Percentiles rank a stretch among this genome's conserved stretches.
These are phyloP conservation scores for Heliconius sara DNA, from an alignment of 2,888 invertebrate species.

Conservation along the genomic window DNA sequence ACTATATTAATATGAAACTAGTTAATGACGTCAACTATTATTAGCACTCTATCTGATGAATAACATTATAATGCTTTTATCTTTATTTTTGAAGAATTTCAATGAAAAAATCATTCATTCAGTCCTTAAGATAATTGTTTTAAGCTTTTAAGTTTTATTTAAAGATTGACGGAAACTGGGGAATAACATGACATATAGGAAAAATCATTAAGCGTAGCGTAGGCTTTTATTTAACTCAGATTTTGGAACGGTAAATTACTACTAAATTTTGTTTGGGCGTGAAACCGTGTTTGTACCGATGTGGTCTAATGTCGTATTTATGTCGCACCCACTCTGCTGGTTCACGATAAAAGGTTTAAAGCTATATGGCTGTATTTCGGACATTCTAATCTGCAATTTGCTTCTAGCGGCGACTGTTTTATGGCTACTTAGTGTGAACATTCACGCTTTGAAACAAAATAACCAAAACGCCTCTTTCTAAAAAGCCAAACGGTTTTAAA, in stretches of 20 bases:
- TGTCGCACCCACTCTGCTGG: slow-evolving; percentile 57
- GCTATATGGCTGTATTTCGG: slow-evolving; percentile 58
- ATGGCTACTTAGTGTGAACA: slow-evolving; percentile 45
- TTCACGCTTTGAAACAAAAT: slow-evolving; percentile 30
- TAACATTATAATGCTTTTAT: background rate
- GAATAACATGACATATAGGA: too few relatives aligned
- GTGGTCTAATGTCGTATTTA: slow-evolving; percentile 59
- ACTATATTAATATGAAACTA: background rate
- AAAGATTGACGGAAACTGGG: too few relatives aligned
- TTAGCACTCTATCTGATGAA: slow-evolving; percentile 3
- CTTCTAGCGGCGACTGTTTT: slow-evolving; percentile 47
- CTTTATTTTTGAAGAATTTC: background rate
- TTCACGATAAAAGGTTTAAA: slow-evolving; percentile 72
- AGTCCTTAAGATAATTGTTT: background rate
- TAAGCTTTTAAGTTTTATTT: background rate
- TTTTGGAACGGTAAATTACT: background rate
- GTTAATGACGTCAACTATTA: background rate
- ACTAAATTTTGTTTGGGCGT: slow-evolving; percentile 44
- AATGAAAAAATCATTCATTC: background rate
- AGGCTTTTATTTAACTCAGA: background rate
- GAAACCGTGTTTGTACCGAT: slow-evolving; percentile 52
- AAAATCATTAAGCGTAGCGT: background rate
- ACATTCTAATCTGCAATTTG: slow-evolving; percentile 56
- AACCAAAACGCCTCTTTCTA: slow-evolving; percentile 27
- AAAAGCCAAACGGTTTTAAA: background rate